phyloP scores from a whole-genome alignment of 2,888 invertebrate species.

The Drosophila histrio region DNA sequence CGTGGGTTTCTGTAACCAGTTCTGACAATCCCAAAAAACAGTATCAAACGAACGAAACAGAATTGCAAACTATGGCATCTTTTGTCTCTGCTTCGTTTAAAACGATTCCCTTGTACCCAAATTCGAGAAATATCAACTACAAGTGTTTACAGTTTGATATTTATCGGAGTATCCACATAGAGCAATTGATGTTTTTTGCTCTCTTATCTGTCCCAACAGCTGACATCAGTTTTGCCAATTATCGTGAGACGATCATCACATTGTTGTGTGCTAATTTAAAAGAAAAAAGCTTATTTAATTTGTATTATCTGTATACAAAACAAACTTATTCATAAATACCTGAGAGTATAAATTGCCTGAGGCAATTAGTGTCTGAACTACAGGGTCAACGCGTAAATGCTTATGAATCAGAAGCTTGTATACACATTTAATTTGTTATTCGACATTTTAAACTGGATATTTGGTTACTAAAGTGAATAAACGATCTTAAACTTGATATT shows the following conservation, averaged over 20 bases:
- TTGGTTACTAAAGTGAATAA: not conserved
- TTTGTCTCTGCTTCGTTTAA: constrained; percentile 4
- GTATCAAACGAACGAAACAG: constrained; percentile 13
- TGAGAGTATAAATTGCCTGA: not conserved
- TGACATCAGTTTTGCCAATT: constrained; percentile 4
- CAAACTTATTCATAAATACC: constrained; percentile 3
- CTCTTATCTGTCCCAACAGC: constrained; percentile 20
- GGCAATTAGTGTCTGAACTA: constrained; percentile 23
- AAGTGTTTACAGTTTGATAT: constrained; percentile 33
- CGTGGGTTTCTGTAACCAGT: constrained; percentile 64
- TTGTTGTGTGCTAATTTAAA: constrained; percentile 38
- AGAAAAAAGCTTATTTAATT: constrained; percentile 18
- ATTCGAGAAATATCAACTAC: constrained; percentile 8
- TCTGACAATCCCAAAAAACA: constrained; percentile 17
- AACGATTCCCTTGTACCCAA: not conserved
- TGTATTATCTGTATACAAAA: constrained; percentile 16
- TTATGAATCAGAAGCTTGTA: not conserved
- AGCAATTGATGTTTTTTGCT: not conserved
- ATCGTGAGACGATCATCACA: constrained; percentile 5
- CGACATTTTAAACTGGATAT: not conserved
- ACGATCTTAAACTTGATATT: not conserved
- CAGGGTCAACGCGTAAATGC: constrained; percentile 23
- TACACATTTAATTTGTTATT: not conserved
- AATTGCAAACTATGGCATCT: constrained; percentile 20
- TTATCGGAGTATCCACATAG: not conserved